Percentiles rank a stretch among this genome's conserved stretches.
Evolutionary conservation across 2,888 invertebrate genomes (phyloP).

Genomic region (Sphaerolaimus hirsutus): DNA sequence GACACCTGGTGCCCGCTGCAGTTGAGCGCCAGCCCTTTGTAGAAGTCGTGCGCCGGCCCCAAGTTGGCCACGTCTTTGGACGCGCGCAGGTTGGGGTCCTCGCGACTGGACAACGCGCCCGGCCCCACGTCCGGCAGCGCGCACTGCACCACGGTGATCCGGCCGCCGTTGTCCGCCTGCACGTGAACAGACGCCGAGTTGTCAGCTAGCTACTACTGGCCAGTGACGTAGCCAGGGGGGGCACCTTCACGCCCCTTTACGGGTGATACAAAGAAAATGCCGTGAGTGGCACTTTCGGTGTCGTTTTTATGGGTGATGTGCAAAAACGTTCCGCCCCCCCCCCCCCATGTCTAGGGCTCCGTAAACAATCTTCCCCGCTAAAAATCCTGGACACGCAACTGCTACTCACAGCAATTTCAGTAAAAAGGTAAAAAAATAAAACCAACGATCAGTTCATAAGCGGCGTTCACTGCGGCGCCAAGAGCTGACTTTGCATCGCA

Average conservation of each 20-base stretch:
- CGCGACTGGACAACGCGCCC: conserved; percentile 56
- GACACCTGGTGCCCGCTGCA: conserved; percentile 75
- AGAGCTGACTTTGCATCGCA: conserved; percentile 51
- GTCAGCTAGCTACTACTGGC: too few relatives aligned
- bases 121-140: conserved; percentile 49
- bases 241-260: too few relatives aligned
- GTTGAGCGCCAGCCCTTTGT: conserved; percentile 77
- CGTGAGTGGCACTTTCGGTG: too few relatives aligned
- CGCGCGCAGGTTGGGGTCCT: conserved; percentile 59
- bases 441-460: conserved; percentile 60
- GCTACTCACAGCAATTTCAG: not conserved
- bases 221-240: too few relatives aligned
- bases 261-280: too few relatives aligned
- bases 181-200: too few relatives aligned
- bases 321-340: too few relatives aligned
- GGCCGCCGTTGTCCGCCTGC: conserved; percentile 65
- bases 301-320: too few relatives aligned
- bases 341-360: too few relatives aligned
- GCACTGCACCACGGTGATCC: conserved; percentile 77
- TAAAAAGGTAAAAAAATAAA: not conserved
- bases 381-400: too few relatives aligned
- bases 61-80: conserved; percentile 56
- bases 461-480: conserved; percentile 73
- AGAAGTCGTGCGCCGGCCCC: conserved; percentile 87
- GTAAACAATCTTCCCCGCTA: too few relatives aligned